These are phyloP conservation scores for Lycocorax pyrrhopterus DNA, from an alignment of 2,113 vertebrate genomes.

Conservation along the genomic window DNA sequence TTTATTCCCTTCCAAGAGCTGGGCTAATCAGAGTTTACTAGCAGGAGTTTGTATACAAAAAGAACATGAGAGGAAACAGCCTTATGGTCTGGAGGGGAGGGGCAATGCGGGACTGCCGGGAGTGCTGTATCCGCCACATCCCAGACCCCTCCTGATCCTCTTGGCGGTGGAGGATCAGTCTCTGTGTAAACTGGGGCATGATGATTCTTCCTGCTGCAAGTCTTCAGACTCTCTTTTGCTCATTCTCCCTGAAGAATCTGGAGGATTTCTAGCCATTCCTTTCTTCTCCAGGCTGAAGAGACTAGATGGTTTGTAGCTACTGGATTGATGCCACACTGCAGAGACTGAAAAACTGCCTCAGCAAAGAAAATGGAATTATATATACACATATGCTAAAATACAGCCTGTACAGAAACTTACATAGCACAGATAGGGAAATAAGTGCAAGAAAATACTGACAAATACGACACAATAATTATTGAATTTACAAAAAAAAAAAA, in stretches of 20 bases:
- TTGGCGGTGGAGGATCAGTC: neutral
- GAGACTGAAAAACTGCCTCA: neutral
- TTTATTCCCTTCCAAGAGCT: neutral
- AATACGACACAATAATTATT: neutral
- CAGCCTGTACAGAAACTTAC: neutral
- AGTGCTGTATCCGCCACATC: neutral
- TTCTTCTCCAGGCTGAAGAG: neutral
- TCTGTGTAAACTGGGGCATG: neutral
- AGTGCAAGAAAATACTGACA: neutral
- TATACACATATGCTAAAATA: neutral
- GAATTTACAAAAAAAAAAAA: neutral
- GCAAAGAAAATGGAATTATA: neutral
- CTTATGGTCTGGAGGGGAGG: neutral
- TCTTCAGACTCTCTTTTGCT: neutral
- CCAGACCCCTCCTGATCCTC: neutral
- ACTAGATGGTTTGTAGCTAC: neutral
- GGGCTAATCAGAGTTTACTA: neutral
- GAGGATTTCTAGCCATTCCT: neutral
- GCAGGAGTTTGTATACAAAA: neutral
- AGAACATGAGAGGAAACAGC: neutral
- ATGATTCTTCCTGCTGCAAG: neutral
- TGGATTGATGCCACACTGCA: neutral
- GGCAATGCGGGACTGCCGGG: fast-evolving
- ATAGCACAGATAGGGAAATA: neutral
- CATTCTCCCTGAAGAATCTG: neutral